These are phyloP conservation scores for Onychostruthus taczanowskii DNA, from an alignment of 2,113 vertebrate species.

Conservation along the genomic window DNA sequence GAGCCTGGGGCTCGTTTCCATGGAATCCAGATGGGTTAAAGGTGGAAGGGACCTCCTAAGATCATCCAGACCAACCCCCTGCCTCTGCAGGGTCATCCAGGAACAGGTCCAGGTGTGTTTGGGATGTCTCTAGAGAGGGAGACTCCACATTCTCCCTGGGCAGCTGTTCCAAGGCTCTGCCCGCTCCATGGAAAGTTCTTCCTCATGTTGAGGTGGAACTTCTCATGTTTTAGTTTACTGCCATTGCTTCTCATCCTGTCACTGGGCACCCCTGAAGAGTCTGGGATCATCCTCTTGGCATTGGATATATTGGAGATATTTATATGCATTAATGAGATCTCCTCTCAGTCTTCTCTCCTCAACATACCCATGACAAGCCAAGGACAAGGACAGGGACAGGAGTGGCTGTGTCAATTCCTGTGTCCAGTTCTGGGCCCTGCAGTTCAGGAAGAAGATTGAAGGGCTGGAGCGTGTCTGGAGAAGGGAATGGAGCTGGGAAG, in stretches of 20 bases:
- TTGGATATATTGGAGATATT: not conserved
- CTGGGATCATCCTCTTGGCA: not conserved
- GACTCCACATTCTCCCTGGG: not conserved
- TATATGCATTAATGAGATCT: not conserved
- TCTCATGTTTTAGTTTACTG: not conserved
- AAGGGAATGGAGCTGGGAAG: not conserved
- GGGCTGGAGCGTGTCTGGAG: not conserved
- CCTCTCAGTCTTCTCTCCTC: not conserved
- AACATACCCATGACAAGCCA: not conserved
- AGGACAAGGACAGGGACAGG: not conserved
- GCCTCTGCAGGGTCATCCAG: not conserved
- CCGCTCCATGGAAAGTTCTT: not conserved
- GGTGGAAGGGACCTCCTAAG: not conserved
- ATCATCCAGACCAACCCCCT: not conserved
- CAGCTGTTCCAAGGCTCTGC: not conserved
- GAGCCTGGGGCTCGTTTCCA: not conserved
- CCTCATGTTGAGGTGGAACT: not conserved
- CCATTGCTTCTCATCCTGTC: not conserved
- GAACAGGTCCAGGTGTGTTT: not conserved
- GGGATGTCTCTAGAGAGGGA: not conserved
- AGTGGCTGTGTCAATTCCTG: not conserved
- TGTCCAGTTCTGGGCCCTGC: not conserved
- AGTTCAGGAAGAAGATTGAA: not conserved
- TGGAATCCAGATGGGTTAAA: not conserved
- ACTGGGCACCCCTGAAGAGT: not conserved